These are phyloP conservation scores for Anoura caudifer DNA, from an alignment of 2,113 vertebrate species.

Conservation along the genomic window DNA sequence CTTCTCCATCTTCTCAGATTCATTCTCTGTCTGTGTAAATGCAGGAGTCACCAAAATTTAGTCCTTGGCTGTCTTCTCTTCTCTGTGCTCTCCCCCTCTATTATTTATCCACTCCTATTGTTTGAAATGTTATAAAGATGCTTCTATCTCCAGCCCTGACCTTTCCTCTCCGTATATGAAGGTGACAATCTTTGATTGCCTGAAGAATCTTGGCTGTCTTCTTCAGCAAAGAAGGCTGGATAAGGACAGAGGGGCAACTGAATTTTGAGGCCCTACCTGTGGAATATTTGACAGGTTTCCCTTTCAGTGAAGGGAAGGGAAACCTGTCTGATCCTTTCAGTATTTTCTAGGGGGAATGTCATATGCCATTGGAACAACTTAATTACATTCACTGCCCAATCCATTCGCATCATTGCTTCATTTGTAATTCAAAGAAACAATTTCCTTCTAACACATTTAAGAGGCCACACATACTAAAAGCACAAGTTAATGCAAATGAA, in stretches of 20 bases:
- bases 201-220: neutral
- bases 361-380: neutral
- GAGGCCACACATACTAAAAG: neutral
- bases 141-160: neutral
- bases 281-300: neutral
- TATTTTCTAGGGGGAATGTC: neutral
- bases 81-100: neutral
- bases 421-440: conserved; percentile 2
- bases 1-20: neutral
- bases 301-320: neutral
- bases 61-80: neutral
- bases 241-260: neutral
- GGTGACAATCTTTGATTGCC: neutral
- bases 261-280: neutral
- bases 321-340: neutral
- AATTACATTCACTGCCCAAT: neutral
- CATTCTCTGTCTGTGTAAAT: neutral
- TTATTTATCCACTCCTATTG: neutral
- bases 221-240: neutral
- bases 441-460: neutral
- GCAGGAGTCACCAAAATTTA: neutral
- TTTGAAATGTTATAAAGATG: neutral
- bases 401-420: neutral
- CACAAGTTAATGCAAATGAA: neutral
- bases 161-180: neutral